Evolutionary conservation across 2,797 vertebrate genomes (phyloP).

Genomic region (Sebastes cheni): DNA sequence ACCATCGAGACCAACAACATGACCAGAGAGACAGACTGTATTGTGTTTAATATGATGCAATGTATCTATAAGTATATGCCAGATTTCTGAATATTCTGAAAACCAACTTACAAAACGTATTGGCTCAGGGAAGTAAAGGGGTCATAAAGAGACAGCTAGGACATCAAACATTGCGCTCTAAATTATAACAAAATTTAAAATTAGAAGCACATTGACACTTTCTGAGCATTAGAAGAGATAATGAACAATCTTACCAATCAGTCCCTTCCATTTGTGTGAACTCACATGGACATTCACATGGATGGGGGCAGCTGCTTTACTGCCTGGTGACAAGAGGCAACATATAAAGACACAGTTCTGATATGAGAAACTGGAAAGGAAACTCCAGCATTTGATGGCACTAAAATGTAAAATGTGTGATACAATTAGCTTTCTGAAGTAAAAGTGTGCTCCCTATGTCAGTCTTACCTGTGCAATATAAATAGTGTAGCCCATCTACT

Average conservation of each 20-base stretch:
- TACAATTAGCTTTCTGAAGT: not conserved
- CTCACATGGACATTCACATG: conserved; percentile 84
- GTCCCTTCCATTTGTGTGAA: conserved; percentile 87
- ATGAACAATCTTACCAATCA: conserved; percentile 86
- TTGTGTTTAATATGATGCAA: not conserved
- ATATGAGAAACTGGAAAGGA: conserved; percentile 51
- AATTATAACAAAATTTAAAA: not conserved
- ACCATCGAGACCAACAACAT: not conserved
- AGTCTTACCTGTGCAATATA: conserved; percentile 54
- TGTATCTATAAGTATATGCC: not conserved
- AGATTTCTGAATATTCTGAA: not conserved
- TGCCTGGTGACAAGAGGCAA: conserved; percentile 96
- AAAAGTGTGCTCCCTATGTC: not conserved
- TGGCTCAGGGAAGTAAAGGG: conserved; percentile 10
- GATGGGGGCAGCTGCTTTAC: conserved; percentile 91
- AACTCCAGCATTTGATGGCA: conserved; percentile 48
- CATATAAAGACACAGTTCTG: conserved; percentile 88
- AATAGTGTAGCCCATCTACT: conserved; percentile 40
- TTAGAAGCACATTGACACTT: conserved; percentile 7
- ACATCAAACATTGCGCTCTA: conserved; percentile 12
- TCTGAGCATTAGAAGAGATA: conserved; percentile 46
- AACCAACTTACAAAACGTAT: conserved; percentile 9
- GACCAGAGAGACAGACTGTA: not conserved
- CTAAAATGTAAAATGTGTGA: conserved; percentile 16
- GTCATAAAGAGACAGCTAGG: not conserved